Base-by-base conservation (phyloP, 2,888 invertebrate species). In the Allygus modestus region DNA sequence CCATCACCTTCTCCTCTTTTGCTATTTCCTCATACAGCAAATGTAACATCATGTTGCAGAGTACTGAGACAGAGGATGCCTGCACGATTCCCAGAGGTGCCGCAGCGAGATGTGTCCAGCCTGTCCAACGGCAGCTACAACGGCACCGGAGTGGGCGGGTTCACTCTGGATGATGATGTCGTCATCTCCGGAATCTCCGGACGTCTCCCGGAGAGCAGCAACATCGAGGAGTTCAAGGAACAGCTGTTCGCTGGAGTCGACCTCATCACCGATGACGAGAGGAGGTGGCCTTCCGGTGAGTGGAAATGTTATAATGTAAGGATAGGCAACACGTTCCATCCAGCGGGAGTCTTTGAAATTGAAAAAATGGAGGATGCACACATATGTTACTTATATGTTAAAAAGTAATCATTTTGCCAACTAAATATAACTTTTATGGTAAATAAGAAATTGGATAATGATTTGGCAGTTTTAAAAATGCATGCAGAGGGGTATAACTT, bases 241-340 rank as follows among this genome's bases (percentile, higher is more conserved):
- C 95, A 98, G 90, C 94, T 99, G 83, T 96, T 97, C 90, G 95
- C 95, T 86, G 97, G 97, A 83, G 94, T 97, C 69, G 99, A 99
- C 90, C 94, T 99, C 92, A 95, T 99, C 86, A 98, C 97, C 41
- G 98, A 96, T 88, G 98, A 98, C 90, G 96, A 95, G 87, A 92
- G 97, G 87, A 93, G 98, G 89, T 99, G 98, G 98, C 94, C 96
- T 5, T 92, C 94, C 87, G 96, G 93, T 93, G 90, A 89, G 88
- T 37, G 9, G 9, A 37, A 37, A 37, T n/a, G n/a, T n/a, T n/a
- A 9, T 4, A n/a, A n/a, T n/a, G n/a, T 58, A 15, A 9, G 46
- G 46, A 43, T 9, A 43, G n/a, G n/a, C n/a, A n/a, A n/a, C n/a
- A n/a, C n/a, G n/a, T n/a, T n/a, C n/a, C n/a, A n/a, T n/a, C n/a